Conservation (phyloP, 2,888 invertebrate species). For the Galeruca laticollis region DNA sequence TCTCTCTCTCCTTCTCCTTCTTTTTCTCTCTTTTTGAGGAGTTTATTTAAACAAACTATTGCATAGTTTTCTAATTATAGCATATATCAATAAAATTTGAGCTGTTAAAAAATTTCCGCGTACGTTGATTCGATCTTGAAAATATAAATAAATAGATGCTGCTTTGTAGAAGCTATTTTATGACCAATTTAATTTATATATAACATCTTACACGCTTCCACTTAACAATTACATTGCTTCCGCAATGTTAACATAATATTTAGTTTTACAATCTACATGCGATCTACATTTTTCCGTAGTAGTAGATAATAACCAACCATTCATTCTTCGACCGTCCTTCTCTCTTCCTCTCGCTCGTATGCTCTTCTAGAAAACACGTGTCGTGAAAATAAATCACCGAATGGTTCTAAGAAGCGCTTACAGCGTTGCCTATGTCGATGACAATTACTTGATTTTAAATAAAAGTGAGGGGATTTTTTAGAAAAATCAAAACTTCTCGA, state of each 20-base stretch:
- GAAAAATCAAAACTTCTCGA: too few relatives aligned
- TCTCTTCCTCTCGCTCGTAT: background rate
- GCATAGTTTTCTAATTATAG: too few relatives aligned
- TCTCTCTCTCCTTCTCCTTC: too few relatives aligned
- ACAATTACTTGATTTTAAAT: background rate
- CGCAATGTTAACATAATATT: slow-evolving; percentile 20
- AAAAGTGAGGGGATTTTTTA: too few relatives aligned
- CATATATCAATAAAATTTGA: too few relatives aligned
- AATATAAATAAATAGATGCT: background rate
- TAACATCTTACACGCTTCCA: slow-evolving; percentile 9
- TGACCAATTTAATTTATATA: slow-evolving; percentile 6
- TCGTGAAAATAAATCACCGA: slow-evolving; percentile 18
- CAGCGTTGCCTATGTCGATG: slow-evolving; percentile 1
- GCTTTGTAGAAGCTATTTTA: slow-evolving; percentile 10
- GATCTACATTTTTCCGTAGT: slow-evolving; percentile 22
- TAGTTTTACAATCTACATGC: slow-evolving; percentile 21
- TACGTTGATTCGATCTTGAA: too few relatives aligned
- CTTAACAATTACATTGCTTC: slow-evolving; percentile 17
- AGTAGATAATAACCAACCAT: slow-evolving; percentile 2
- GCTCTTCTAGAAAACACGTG: slow-evolving; percentile 17
- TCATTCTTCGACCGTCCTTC: background rate
- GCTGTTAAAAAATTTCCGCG: too few relatives aligned
- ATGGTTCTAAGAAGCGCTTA: background rate
- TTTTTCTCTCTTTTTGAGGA: too few relatives aligned
- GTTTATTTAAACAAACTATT: too few relatives aligned